Conservation (phyloP, 2,113 vertebrate species). For the Corydoras sp. region DNA sequence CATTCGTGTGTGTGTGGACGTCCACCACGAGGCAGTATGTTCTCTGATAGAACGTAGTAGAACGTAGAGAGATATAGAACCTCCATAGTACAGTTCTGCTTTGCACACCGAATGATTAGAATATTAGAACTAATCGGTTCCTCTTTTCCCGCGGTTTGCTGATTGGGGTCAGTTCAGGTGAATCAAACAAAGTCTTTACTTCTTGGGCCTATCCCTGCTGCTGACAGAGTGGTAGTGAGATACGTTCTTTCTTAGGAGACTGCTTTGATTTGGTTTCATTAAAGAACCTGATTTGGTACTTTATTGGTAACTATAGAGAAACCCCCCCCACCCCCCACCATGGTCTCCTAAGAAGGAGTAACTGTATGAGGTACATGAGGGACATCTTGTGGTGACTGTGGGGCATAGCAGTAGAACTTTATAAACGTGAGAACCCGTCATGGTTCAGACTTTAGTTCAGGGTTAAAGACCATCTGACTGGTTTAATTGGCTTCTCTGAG, state of each 20-base stretch:
- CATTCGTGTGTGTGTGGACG: slow-evolving; percentile 68
- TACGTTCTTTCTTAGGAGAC: slow-evolving; percentile 48
- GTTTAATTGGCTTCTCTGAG: no score
- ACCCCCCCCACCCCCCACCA: background rate
- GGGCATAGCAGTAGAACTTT: slow-evolving; percentile 55
- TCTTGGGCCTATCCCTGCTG: background rate
- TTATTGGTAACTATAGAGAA: no score
- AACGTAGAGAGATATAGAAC: slow-evolving; percentile 42
- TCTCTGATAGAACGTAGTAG: slow-evolving; percentile 53
- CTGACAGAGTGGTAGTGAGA: slow-evolving; percentile 6
- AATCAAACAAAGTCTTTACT: no score
- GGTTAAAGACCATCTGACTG: no score
- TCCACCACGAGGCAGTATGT: slow-evolving; percentile 78
- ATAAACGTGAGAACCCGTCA: no score
- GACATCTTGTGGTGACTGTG: slow-evolving; percentile 63
- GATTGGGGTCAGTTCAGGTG: no score
- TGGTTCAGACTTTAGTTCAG: no score
- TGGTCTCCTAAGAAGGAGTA: slow-evolving; percentile 66
- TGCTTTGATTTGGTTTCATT: background rate
- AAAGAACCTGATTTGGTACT: background rate
- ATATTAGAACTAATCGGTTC: no score
- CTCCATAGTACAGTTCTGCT: slow-evolving; percentile 23
- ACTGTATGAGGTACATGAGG: slow-evolving; percentile 45
- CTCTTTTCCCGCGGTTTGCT: no score
- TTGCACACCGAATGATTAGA: slow-evolving; percentile 23